phyloP scores from a whole-genome alignment of 2,888 invertebrate species.

The Dysmachus trigonus region DNA sequence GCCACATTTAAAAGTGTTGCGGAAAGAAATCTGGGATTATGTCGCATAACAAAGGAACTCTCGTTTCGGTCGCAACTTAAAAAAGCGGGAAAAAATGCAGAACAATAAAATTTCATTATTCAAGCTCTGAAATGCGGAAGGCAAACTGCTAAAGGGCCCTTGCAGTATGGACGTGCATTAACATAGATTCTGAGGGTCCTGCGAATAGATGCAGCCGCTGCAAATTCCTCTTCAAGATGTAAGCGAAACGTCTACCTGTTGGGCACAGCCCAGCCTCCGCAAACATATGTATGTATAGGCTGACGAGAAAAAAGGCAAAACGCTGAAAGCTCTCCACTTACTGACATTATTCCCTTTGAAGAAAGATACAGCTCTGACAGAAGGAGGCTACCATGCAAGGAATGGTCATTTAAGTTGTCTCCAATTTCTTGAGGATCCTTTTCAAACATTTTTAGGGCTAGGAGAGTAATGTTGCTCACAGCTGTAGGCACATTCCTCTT shows the following conservation, averaged over 20 bases:
- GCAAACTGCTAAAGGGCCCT: conserved; percentile 13
- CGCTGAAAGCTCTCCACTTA: background rate
- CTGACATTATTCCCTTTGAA: conserved; percentile 2
- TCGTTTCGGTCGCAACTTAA: background rate
- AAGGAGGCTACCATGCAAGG: background rate
- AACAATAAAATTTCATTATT: conserved; percentile 26
- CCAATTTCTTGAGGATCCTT: background rate
- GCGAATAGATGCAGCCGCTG: background rate
- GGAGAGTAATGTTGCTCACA: background rate
- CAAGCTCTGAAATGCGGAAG: background rate
- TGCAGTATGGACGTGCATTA: background rate
- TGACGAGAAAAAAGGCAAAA: background rate
- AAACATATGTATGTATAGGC: background rate
- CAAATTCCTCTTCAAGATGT: background rate
- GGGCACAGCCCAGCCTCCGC: background rate
- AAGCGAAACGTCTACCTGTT: background rate
- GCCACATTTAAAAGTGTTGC: conserved; percentile 33
- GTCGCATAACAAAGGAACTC: conserved; percentile 13
- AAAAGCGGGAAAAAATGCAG: conserved; percentile 10
- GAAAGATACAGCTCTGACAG: background rate
- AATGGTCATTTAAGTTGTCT: background rate
- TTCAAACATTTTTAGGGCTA: background rate
- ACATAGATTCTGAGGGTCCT: background rate
- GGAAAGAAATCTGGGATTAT: conserved; percentile 26
- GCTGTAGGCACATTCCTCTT: background rate